phyloP scores from a whole-genome alignment of 1,140 invertebrate species.

The Agraylea sexmaculata region DNA sequence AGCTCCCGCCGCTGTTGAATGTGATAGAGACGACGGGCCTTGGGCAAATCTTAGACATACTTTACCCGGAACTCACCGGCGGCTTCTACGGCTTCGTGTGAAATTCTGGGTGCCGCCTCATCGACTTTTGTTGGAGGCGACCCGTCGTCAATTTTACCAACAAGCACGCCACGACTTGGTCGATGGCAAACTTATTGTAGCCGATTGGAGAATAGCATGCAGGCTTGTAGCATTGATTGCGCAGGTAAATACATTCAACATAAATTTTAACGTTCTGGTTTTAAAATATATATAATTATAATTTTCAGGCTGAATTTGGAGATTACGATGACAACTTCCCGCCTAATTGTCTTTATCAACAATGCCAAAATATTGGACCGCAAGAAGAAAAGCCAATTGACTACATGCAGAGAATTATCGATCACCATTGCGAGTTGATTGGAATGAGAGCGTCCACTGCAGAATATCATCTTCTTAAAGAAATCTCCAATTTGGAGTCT shows the following conservation, averaged over 20 bases:
- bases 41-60: conserved; percentile 81
- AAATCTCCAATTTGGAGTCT: conserved; percentile 61
- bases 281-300: conserved; percentile 1
- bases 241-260: conserved; percentile 30
- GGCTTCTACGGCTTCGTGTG: conserved; percentile 50
- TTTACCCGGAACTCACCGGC: conserved; percentile 48
- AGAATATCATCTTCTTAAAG: conserved; percentile 70
- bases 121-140: conserved; percentile 68
- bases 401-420: conserved; percentile 48
- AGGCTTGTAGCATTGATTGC: conserved; percentile 64
- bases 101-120: conserved; percentile 89
- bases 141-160: conserved; percentile 73
- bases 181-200: conserved; percentile 54
- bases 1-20: background rate
- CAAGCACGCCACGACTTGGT: conserved; percentile 64
- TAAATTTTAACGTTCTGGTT: background rate
- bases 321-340: conserved; percentile 52
- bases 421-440: conserved; percentile 44
- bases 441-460: conserved; percentile 43
- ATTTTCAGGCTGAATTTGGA: conserved; percentile 50
- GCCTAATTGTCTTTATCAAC: conserved; percentile 46
- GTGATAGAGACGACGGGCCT: conserved; percentile 47
- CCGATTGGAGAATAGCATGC: conserved; percentile 56
- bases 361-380: conserved; percentile 48
- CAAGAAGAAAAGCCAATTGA: conserved; percentile 49